Conservation (phyloP, 2,113 vertebrate genomes). For the Macaca fascicularis region T2T-MFA8v1.1 NC_088376.1:40472501-40473000, state of each 20-base stretch:
- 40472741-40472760: neutral
- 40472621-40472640: slow-evolving; percentile 5
- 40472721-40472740: neutral
- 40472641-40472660: neutral
- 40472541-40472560: neutral
- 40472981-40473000: neutral
- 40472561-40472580: neutral
- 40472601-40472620: neutral
- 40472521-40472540: neutral
- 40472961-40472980: neutral
- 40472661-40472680: neutral
- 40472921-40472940: slow-evolving; percentile 28
- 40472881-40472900: neutral
- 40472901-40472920: neutral
- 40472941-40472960: neutral
- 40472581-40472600: neutral
- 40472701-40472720: neutral
- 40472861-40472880: neutral
- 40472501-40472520: neutral
- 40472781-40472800: neutral
- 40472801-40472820: neutral
- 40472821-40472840: neutral
- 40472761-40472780: neutral
- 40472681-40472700: neutral
- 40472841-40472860: neutral